Base-by-base conservation (phyloP, 1,140 invertebrate species). In the Pygmarrhopalites habei region DNA sequence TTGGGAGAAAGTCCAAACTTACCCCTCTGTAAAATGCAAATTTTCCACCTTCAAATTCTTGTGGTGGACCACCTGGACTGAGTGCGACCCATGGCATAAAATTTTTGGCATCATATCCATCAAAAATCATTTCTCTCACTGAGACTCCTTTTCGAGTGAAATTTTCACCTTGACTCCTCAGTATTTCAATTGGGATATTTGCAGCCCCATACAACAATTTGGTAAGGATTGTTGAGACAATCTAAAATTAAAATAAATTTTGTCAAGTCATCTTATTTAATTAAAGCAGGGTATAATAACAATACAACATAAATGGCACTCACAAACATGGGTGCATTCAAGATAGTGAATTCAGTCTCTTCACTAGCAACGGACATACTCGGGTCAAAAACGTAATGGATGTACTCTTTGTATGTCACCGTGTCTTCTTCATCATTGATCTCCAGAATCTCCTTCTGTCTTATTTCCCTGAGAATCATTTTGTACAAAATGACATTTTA, bases 341-440 rank as follows among this genome's bases (percentile, higher is more conserved):
- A 26, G 17, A 52, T 32, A 21, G 39, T 63, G 26, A 69, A 21
- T n/a, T 47, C 10, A 32, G 62, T 62, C 21, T 63, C 55, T 26
- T 66, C 64, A 35, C 29, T 30, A 23, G 59, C 60, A 14, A 23
- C 46, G 4, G 67, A 69, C 55, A 69, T 21, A 43, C 64, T 58
- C 21, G 21, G 51, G n/a, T 47, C 12, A 47, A 66, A 69, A 23
- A 29, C 46, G 25, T 69, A 69, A 14, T 41, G 46, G 15, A 66
- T 59, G 15, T 55, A n/a, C 58, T 66, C 55, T 21, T 35, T 49
- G 39, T 66, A 71, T 5, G 23, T 57, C 7, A 71, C 41, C 25
- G 63, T 67, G 51, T 70, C 69, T 17, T 63, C 49, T 0, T 60
- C 52, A 23, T 62, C 47, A 39, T 70, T 23, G 65, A 60, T 25